phyloP scores from a whole-genome alignment of 1,140 invertebrate species.

The Physella acuta region DNA sequence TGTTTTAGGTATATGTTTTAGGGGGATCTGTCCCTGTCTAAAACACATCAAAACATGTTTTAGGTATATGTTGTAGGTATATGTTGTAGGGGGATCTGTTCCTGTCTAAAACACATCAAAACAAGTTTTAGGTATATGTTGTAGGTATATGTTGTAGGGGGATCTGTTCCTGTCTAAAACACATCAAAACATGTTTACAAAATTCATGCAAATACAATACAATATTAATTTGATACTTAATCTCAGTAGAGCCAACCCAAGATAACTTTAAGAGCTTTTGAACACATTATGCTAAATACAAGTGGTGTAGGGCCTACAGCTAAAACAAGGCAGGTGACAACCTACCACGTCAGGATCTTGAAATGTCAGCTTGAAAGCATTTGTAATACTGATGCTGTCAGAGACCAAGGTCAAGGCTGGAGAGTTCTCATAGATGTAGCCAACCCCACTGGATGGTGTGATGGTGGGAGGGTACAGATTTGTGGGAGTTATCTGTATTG shows the following conservation, averaged over 20 bases:
- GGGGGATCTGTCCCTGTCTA: conserved; percentile 30
- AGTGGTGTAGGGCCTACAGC: too few species aligned
- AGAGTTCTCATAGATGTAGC: conserved; percentile 24
- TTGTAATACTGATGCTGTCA: not conserved
- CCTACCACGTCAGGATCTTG: conserved; percentile 18
- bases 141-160: conserved; percentile 24
- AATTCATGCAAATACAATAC: not conserved
- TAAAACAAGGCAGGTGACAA: not conserved
- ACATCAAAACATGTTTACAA: not conserved
- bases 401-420: not conserved
- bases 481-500: not conserved
- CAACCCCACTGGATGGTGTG: not conserved
- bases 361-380: conserved; percentile 5
- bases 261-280: too few species aligned
- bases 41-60: conserved; percentile 5
- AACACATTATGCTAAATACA: too few species aligned
- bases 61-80: conserved; percentile 9
- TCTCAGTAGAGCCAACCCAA: too few species aligned
- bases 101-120: conserved; percentile 28
- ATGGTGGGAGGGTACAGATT: conserved; percentile 1
- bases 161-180: conserved; percentile 32
- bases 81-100: conserved; percentile 28
- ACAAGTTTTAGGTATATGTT: not conserved
- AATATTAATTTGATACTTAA: not conserved
- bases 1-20: conserved; percentile 27